phyloP scores from a whole-genome alignment of 2,797 vertebrate species.

The Rhinogobio ventralis region DNA sequence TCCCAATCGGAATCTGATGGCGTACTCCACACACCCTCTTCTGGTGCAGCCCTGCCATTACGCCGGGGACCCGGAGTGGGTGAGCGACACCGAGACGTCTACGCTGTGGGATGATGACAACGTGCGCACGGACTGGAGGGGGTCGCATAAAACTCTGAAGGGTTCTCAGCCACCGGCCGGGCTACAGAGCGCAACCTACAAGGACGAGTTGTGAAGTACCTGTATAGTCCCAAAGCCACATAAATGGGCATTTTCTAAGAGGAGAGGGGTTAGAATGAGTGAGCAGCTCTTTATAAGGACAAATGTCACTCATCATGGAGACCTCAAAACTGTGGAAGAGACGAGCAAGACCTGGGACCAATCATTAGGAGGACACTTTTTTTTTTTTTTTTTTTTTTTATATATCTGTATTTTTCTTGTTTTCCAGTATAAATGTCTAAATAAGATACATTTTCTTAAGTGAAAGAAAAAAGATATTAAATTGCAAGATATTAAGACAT shows the following conservation, averaged over 20 bases:
- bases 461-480: not conserved
- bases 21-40: conserved; percentile 89
- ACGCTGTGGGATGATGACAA: conserved; percentile 94
- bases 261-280: not conserved
- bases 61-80: conserved; percentile 88
- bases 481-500: not conserved
- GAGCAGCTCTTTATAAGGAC: conserved; percentile 1
- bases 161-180: conserved; percentile 70
- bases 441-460: not conserved
- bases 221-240: not conserved
- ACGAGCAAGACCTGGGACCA: not conserved
- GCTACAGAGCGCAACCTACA: conserved; percentile 73
- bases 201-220: conserved; percentile 80
- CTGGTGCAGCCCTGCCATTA: conserved; percentile 93
- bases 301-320: not conserved
- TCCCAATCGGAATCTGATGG: conserved; percentile 84
- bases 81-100: conserved; percentile 97
- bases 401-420: not conserved
- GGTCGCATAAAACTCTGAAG: conserved; percentile 90
- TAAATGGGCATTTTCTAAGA: not conserved
- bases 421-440: not conserved
- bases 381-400: not conserved
- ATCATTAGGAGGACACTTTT: not conserved
- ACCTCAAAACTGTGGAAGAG: conserved; percentile 16
- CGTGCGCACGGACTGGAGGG: conserved; percentile 87